Base-by-base conservation (phyloP, 2,888 invertebrate genomes). In the Chrysodeixis includens region DNA sequence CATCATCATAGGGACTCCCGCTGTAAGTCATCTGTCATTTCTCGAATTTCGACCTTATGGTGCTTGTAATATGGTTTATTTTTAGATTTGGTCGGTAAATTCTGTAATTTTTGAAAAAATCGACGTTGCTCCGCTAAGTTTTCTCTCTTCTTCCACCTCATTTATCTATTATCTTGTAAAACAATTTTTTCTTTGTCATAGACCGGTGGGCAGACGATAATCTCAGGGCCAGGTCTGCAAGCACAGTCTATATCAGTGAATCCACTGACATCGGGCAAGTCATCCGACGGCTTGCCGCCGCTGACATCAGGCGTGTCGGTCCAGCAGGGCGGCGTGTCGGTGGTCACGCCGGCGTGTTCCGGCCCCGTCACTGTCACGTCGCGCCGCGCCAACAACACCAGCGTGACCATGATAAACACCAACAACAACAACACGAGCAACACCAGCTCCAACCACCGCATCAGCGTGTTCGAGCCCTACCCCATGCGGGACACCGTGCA, bases 401-500 rank as follows among this genome's bases (percentile, higher is more conserved):
- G 97, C 83, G 97, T 97, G 1, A 97, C 97, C 0, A 94, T 97
- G 84, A 96, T 97, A 64, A 97, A 97, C 86, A 75, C 80, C 12
- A 76, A 79, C 7, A 78, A 79, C n/a, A 69, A 74, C 18, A 76
- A 70, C 55, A 74, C 83, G 32, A 76, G 69, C 40, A 78, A 81
- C 59, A 79, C 84, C 56, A 86, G 83, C 67, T 84, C 92, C 60
- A 92, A 91, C 68, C 92, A 93, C 59, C 95, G 98, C 69, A 98
- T 98, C 91, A 97, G 97, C 86, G 98, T 98, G 59, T 98, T 98
- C 90, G 98, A 98, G 91, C 98, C 98, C 4, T 98, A 97, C 83
- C 98, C 98, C n/a, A 98, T 98, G 98, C 90, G 98, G 26, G 98
- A 98, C 88, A 98, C 98, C 0, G 98, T 99, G 49, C 98, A 98